phyloP scores from a whole-genome alignment of 2,888 invertebrate genomes.

The Crossocerus cetratus region DNA sequence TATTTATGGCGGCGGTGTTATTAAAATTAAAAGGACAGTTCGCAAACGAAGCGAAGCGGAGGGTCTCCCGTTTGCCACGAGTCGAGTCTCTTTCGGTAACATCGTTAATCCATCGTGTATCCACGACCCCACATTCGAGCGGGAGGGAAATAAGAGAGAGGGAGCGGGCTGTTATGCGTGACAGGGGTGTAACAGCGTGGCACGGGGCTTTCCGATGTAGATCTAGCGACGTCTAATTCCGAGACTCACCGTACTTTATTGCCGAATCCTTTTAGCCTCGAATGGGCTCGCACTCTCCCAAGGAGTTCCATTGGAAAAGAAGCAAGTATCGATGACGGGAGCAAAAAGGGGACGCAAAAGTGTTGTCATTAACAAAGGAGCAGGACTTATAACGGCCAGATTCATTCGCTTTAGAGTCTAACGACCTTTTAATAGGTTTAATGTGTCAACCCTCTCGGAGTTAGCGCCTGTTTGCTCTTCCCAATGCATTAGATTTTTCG shows the following conservation, averaged over 20 bases:
- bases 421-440: slow-evolving; percentile 32
- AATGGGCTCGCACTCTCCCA: slow-evolving; percentile 34
- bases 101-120: slow-evolving; percentile 68
- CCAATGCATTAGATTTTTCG: too few relatives aligned
- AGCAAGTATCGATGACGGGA: slow-evolving; percentile 13
- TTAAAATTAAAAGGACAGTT: slow-evolving; percentile 68
- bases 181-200: neutral
- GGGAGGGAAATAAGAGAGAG: neutral
- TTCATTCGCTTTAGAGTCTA: slow-evolving; percentile 18
- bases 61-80: neutral
- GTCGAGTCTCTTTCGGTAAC: slow-evolving; percentile 27
- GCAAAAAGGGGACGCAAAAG: slow-evolving; percentile 28
- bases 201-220: slow-evolving; percentile 16
- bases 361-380: slow-evolving; percentile 39
- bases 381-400: slow-evolving; percentile 26
- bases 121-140: slow-evolving; percentile 38
- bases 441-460: slow-evolving; percentile 23
- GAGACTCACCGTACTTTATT: slow-evolving; percentile 72
- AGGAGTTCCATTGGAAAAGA: slow-evolving; percentile 36
- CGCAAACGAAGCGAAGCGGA: slow-evolving; percentile 7
- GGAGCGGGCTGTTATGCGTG: neutral
- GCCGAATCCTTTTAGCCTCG: slow-evolving; percentile 75
- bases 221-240: slow-evolving; percentile 69
- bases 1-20: slow-evolving; percentile 62
- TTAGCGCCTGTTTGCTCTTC: neutral